Base-by-base conservation (phyloP, 37 sponge, comb jelly and placozoan species). In the Corticium candelabrum region DNA sequence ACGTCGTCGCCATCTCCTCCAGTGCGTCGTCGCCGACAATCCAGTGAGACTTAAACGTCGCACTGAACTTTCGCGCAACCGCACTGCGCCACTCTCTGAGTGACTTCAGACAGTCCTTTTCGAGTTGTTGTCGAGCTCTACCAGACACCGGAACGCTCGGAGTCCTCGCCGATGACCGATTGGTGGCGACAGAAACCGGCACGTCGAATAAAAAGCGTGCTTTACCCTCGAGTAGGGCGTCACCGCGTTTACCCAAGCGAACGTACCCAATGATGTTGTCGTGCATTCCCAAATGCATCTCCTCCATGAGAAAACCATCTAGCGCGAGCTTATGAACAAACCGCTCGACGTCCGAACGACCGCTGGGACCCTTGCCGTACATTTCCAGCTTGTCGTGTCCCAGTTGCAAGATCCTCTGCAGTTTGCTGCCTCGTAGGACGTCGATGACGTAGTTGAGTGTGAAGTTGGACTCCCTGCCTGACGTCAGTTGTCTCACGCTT, bases 231-330 rank as follows among this genome's bases (percentile, higher is more conserved):
- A 50, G 21, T 50, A 50, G 62, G 36, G 81, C 80, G 1, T 68
- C 38, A 27, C 86, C 88, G 69, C 87, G 83, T 4, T 81, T 68
- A 0, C 99, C 99, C 0, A 75, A 34, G 34, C 84, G 82, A 0
- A 99, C 82, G 68, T 99, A 99, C 57, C 82, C 76, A 15, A 94
- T 68, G 34, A 94, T 90, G 35, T 84, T 91, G 77, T 91, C 95
- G 79, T 99, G 99, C 40, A 37, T 68, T 1, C 95, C 95, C 69
- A 94, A 86, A 3, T 80, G 76, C 31, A 92, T 62, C 36, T 75
- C 84, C 81, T 99, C 99, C 0, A 79, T 41, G 37, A 99, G 88
- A 0, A 89, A 41, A 15, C 84, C 89, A 41, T 82, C 77, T 68
- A 86, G 72, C 27, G 94, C 88, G 69, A 99, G 73, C 71, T 89